Conservation (phyloP, 2,888 invertebrate species). For the Noctua janthina region DNA sequence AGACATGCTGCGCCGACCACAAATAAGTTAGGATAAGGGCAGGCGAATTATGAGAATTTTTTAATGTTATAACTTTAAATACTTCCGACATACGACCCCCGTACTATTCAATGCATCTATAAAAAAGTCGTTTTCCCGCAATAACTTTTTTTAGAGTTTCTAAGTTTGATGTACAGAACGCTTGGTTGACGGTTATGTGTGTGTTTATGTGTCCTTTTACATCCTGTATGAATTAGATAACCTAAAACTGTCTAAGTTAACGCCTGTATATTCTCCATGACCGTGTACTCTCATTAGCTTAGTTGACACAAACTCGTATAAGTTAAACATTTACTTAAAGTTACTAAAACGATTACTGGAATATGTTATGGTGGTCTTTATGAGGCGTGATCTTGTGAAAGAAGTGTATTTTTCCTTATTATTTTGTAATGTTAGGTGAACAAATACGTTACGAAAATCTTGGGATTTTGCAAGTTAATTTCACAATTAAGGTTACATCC, state of each 20-base stretch:
- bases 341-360: not conserved
- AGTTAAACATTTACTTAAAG: slow-evolving; percentile 15
- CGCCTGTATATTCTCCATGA: not conserved
- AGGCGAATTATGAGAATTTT: too few relatives aligned
- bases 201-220: not conserved
- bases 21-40: too few relatives aligned
- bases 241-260: not conserved
- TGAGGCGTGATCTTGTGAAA: slow-evolving; percentile 5
- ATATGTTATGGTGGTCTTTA: not conserved
- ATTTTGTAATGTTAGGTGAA: slow-evolving; percentile 15
- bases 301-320: not conserved
- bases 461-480: not conserved
- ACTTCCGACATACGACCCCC: too few relatives aligned
- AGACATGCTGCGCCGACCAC: too few relatives aligned
- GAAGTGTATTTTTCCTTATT: not conserved
- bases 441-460: not conserved
- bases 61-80: too few relatives aligned
- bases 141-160: not conserved
- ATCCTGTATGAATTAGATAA: not conserved
- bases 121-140: too few relatives aligned
- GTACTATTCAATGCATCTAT: too few relatives aligned
- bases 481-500: slow-evolving; percentile 6
- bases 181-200: not conserved
- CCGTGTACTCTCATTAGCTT: not conserved
- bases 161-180: not conserved